Evolutionary conservation across 30 jellyfish, hydroid and myxozoan species (phyloP).

Genomic region (Aurelia sp.): DNA sequence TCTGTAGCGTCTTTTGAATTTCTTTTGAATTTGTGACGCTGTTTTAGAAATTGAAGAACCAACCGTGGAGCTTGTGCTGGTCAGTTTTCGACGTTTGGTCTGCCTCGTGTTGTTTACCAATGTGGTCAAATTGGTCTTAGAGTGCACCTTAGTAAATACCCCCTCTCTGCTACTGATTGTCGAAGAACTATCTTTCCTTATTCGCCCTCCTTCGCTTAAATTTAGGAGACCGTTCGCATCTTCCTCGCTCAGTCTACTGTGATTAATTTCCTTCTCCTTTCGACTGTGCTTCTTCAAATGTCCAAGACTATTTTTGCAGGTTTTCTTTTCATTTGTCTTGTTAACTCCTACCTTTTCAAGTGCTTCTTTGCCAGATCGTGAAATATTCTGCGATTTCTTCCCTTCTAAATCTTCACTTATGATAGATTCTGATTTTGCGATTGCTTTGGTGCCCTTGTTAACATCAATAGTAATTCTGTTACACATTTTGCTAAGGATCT

Average conservation of each 20-base stretch:
- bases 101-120: too few species aligned
- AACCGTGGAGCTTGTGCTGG: background rate
- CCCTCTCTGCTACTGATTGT: too few species aligned
- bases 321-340: background rate
- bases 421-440: too few species aligned
- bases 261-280: background rate
- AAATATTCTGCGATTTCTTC: too few species aligned
- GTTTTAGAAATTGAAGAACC: background rate
- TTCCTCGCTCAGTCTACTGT: constrained; percentile 27
- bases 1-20: background rate
- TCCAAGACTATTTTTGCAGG: constrained; percentile 8
- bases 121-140: too few species aligned
- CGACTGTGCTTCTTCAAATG: constrained; percentile 6
- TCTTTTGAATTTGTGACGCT: background rate
- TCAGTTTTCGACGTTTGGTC: background rate
- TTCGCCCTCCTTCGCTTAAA: constrained; percentile 26
- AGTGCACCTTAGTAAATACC: too few species aligned
- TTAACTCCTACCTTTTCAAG: background rate
- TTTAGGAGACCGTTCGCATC: constrained; percentile 43
- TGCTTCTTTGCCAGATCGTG: too few species aligned
- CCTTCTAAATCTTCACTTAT: too few species aligned
- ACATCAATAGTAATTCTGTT: too few species aligned
- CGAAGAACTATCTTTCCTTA: too few species aligned
- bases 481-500: too few species aligned
- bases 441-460: too few species aligned